These are phyloP conservation scores for Oryzaephilus surinamensis DNA, from an alignment of 1,140 invertebrate species.

Conservation along the genomic window DNA sequence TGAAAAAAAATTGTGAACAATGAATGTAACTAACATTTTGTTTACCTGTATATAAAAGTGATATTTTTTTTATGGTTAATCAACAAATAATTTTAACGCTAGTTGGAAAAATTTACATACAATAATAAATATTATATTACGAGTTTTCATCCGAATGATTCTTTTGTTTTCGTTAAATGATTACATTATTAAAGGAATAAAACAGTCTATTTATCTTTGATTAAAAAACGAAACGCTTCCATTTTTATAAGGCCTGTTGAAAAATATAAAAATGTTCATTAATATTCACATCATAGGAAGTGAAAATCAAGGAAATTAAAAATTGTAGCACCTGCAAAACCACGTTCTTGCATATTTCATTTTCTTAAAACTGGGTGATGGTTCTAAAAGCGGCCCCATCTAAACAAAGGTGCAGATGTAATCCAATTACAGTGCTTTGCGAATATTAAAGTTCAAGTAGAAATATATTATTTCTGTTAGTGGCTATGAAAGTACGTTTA, in stretches of 20 bases:
- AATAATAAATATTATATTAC: too few species aligned
- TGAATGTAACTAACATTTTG: too few species aligned
- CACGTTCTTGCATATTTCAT: slow-evolving; percentile 21
- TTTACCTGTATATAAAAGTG: too few species aligned
- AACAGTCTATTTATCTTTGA: slow-evolving; percentile 6
- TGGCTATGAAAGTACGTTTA: slow-evolving; percentile 11
- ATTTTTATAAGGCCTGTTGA: slow-evolving; percentile 12
- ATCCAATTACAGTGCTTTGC: slow-evolving; percentile 22
- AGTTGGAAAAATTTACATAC: too few species aligned
- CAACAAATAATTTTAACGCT: too few species aligned
- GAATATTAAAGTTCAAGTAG: slow-evolving; percentile 19
- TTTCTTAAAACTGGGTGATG: slow-evolving; percentile 19
- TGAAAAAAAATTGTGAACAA: too few species aligned
- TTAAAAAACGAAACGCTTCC: slow-evolving; percentile 7
- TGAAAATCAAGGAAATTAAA: slow-evolving; percentile 12
- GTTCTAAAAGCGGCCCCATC: slow-evolving; percentile 10
- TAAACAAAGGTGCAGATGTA: slow-evolving; percentile 24
- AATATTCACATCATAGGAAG: slow-evolving; percentile 11
- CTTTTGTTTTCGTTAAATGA: too few species aligned
- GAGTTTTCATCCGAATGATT: too few species aligned
- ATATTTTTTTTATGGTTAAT: too few species aligned
- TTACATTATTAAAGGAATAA: not conserved
- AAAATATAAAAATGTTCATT: slow-evolving; percentile 5
- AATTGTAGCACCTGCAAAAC: slow-evolving; percentile 13
- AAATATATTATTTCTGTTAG: slow-evolving; percentile 22